These are phyloP conservation scores for Pterocles burchelli DNA, from an alignment of 2,113 vertebrate species.

Conservation along the genomic window DNA sequence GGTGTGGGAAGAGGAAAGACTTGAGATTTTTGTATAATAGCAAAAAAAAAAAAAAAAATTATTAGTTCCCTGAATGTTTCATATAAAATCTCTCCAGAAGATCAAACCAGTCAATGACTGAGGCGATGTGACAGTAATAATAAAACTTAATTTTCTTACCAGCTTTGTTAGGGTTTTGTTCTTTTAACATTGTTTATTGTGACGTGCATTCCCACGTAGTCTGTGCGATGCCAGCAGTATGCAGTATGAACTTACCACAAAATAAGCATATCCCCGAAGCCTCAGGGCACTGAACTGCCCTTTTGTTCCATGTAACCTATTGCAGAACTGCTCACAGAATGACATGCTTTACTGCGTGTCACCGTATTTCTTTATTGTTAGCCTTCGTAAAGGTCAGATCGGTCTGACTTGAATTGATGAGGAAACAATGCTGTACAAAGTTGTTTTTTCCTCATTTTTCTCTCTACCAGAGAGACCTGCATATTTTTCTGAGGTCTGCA, in stretches of 20 bases:
- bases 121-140: background rate
- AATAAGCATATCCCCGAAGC: background rate
- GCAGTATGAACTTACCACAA: background rate
- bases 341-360: background rate
- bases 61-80: background rate
- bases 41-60: background rate
- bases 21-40: background rate
- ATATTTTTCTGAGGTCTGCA: background rate
- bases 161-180: background rate
- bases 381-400: conserved; percentile 22
- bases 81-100: background rate
- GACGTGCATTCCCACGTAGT: background rate
- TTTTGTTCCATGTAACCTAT: conserved; percentile 32
- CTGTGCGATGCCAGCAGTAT: background rate
- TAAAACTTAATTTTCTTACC: background rate
- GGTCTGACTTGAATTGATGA: background rate
- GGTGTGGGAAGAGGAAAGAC: background rate
- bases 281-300: background rate
- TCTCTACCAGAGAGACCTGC: background rate
- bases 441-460: background rate
- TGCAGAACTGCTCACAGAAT: background rate
- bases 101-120: background rate
- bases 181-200: background rate
- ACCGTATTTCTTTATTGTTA: conserved; percentile 61
- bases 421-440: background rate